Evolutionary conservation across 2,888 invertebrate species (phyloP), one percentile per base, ranked within the genome.

Genomic region (Hypselothyrea guttata): DNA sequence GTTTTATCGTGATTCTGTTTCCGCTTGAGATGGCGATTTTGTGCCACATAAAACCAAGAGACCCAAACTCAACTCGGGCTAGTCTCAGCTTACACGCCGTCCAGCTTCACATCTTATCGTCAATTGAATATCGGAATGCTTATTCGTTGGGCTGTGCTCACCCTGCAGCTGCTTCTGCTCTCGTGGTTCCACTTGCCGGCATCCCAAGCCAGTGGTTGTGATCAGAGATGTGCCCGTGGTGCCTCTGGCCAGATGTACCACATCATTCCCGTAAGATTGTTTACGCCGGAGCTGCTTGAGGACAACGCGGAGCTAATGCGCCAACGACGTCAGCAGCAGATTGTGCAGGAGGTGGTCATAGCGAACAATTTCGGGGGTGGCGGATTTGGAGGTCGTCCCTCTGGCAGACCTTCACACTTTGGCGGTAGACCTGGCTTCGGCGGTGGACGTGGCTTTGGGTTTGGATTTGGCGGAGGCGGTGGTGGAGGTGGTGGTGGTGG

Each of bases 71-170:
- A 47, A 22, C 35, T 44, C 28, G 27, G 44, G 42, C 51, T 67
- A 75, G 82, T 77, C 58, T 71, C 57, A 64, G 65, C 16, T 77
- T 68, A 55, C 78, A 71, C 52, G 33, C 35, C 58, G 45, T 55
- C 12, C 37, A 38, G 22, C 45, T 41, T 22, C 35, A 30, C 9
- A 37, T 18, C 38, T 38, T 11, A 40, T 22, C 22, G 5, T 22
- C 5, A n/a, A 38, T 38, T 18, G n/a, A 38, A 40, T 7, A 28
- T 27, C 41, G 59, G 45, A 9, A 75, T 78, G 72, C 55, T 35
- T 40, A 47, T 33, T 5, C 15, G n/a, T 8, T 56, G 75, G 64
- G 12, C 61, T 9, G 9, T 54, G 13, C 34, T 54, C 12, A 49
- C 30, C 28, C 33, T 65, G n/a, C n/a, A 56, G n/a, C 9, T 53